These are phyloP conservation scores for Mycogona germanica DNA, from an alignment of 2,888 invertebrate genomes.

Conservation along the genomic window DNA sequence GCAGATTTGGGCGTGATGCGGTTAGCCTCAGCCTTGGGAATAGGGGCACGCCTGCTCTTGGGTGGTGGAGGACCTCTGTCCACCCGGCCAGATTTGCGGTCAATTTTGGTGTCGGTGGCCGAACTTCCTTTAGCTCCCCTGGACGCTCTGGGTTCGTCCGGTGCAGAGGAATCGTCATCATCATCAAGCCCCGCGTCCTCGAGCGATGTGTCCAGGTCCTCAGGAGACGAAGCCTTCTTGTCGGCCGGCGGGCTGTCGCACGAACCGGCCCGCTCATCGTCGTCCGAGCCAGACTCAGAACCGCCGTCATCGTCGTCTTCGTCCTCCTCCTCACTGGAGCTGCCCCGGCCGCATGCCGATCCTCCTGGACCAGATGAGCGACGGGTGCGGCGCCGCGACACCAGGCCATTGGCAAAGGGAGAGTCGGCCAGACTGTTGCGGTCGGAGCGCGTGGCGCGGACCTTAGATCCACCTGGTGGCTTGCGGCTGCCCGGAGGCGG, in stretches of 20 bases:
- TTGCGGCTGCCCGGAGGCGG: background rate
- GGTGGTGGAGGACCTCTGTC: too few species aligned
- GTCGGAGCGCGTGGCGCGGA: conserved; percentile 23
- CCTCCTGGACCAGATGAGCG: conserved; percentile 20
- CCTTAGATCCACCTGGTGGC: conserved; percentile 12
- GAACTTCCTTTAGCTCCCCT: background rate
- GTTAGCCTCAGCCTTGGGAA: background rate
- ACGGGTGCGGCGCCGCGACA: conserved; percentile 18
- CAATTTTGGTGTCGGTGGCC: background rate
- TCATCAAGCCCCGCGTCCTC: conserved; percentile 4
- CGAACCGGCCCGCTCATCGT: background rate
- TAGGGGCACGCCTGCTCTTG: background rate
- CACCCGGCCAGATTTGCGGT: background rate
- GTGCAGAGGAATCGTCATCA: conserved; percentile 4
- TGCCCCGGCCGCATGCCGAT: conserved; percentile 6
- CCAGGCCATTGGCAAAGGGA: conserved; percentile 20
- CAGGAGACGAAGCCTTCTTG: background rate
- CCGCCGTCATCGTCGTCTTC: conserved; percentile 21
- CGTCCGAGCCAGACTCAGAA: conserved; percentile 9
- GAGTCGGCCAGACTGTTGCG: conserved; percentile 21
- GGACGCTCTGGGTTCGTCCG: background rate
- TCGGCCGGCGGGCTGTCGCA: too few species aligned
- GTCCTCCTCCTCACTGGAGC: conserved; percentile 21
- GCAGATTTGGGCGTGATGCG: background rate
- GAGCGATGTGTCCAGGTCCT: conserved; percentile 2